A percentile compares a stretch with the other conserved stretches of the same genome.
Evolutionary conservation across 2,888 invertebrate species (phyloP).

Genomic region (Trachelus tabidus): DNA sequence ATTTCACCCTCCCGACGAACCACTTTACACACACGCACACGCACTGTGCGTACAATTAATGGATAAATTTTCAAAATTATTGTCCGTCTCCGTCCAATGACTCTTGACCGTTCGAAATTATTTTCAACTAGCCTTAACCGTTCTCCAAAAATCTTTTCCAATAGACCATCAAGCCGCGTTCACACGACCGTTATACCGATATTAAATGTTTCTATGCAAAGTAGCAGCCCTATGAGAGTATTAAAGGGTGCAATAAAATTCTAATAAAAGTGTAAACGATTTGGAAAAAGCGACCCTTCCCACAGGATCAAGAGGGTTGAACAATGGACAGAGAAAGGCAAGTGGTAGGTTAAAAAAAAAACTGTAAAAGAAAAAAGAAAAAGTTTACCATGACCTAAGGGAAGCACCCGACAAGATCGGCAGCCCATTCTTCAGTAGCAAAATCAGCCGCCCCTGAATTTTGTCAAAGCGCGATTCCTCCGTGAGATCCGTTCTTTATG

Average conservation of each 20-base stretch:
- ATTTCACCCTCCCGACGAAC: slow-evolving; percentile 1
- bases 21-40: background rate
- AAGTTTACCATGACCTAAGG: background rate
- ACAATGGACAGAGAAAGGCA: no score
- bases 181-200: no score
- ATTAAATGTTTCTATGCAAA: no score
- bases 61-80: no score
- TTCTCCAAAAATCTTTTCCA: no score
- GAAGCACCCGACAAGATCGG: background rate
- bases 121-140: no score
- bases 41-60: background rate
- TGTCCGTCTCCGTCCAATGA: no score
- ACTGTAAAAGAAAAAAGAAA: no score
- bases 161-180: no score
- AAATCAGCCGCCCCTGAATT: slow-evolving; percentile 45
- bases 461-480: slow-evolving; percentile 51
- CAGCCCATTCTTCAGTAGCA: slow-evolving; percentile 17
- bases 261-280: background rate
- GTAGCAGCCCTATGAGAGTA: background rate
- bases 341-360: no score
- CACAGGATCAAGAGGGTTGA: no score
- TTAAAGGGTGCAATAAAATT: background rate
- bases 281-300: background rate
- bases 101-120: no score
- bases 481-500: slow-evolving; percentile 55